Evolutionary conservation across 2,888 invertebrate genomes (phyloP).

Genomic region (Eubasilissa splendida): DNA sequence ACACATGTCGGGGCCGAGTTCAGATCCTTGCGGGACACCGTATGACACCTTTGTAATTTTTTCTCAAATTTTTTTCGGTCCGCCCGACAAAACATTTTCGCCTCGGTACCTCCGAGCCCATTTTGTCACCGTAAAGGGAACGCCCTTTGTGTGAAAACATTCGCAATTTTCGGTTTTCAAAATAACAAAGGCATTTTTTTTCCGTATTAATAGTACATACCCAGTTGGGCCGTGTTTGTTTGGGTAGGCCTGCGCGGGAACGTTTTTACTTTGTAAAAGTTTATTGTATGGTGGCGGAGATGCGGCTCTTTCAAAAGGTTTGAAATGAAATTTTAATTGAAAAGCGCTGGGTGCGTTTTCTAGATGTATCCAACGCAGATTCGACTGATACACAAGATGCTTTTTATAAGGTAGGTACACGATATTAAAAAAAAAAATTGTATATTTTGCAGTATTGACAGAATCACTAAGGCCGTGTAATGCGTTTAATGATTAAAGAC

Average conservation of each 20-base stretch:
- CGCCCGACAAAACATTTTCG: constrained; percentile 1
- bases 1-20: constrained; percentile 15
- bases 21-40: constrained; percentile 39
- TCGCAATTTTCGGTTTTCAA: constrained; percentile 47
- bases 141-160: constrained; percentile 48
- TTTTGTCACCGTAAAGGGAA: constrained; percentile 32
- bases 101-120: constrained; percentile 33
- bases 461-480: too few species aligned
- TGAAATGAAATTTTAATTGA: constrained; percentile 35
- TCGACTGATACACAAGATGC: too few species aligned
- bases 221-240: constrained; percentile 14
- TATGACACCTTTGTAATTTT: constrained; percentile 21
- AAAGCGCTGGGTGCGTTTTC: background rate
- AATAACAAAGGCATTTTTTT: constrained; percentile 31
- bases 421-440: too few species aligned
- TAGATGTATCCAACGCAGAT: too few species aligned
- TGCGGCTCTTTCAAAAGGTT: constrained; percentile 22
- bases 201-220: background rate
- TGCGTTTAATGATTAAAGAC: too few species aligned
- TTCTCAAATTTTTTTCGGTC: background rate
- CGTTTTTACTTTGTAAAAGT: constrained; percentile 13
- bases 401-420: too few species aligned
- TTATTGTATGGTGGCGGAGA: constrained; percentile 5
- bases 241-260: background rate
- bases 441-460: too few species aligned